phyloP scores from a whole-genome alignment of 2,113 vertebrate genomes.

The Pygoscelis antarcticus region DNA sequence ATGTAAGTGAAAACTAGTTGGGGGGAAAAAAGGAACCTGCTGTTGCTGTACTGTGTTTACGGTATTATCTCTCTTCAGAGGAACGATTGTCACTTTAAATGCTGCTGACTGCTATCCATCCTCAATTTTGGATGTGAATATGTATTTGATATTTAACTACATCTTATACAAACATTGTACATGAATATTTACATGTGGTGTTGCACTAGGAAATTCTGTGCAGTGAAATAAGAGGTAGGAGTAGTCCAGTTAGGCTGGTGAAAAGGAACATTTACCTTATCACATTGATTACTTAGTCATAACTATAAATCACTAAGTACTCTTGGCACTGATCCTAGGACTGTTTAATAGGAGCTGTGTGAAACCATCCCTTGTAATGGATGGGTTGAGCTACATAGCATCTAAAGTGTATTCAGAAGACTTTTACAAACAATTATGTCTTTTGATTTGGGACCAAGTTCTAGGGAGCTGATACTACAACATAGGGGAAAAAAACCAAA shows the following conservation, averaged over 20 bases:
- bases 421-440: neutral
- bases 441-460: neutral
- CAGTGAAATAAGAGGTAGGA: neutral
- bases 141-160: neutral
- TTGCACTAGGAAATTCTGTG: neutral
- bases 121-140: neutral
- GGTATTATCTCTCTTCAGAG: neutral
- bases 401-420: neutral
- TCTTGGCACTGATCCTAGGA: slow-evolving; percentile 26
- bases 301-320: neutral
- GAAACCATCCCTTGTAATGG: neutral
- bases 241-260: neutral
- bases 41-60: neutral
- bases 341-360: neutral
- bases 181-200: neutral
- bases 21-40: neutral
- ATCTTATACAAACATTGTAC: neutral
- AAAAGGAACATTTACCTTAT: slow-evolving; percentile 20
- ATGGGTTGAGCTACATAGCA: neutral
- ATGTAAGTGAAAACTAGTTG: neutral
- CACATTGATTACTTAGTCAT: neutral
- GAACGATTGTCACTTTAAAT: neutral
- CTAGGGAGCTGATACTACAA: neutral
- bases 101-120: neutral
- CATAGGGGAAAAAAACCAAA: neutral